Evolutionary conservation across 1,140 invertebrate species (phyloP).

Genomic region (Bradynema listronoti): DNA sequence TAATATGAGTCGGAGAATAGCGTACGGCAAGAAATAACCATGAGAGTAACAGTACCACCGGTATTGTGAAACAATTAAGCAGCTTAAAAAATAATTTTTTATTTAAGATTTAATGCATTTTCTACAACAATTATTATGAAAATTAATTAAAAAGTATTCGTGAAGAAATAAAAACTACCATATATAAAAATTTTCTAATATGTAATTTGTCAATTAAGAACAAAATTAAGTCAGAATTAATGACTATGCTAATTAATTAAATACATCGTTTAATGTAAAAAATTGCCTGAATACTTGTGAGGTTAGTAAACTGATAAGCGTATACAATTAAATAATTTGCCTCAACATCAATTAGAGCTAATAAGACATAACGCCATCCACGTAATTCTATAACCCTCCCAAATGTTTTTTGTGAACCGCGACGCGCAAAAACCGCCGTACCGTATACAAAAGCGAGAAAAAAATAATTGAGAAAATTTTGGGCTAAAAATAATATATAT

Average conservation of each 20-base stretch:
- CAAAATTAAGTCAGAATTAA: background rate
- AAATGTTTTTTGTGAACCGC: slow-evolving; percentile 35
- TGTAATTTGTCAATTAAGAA: no score
- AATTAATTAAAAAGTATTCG: no score
- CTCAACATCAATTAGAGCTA: slow-evolving; percentile 74
- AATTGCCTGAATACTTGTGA: slow-evolving; percentile 62
- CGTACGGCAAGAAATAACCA: slow-evolving; percentile 67
- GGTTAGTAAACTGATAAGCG: slow-evolving; percentile 66
- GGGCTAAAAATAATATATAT: slow-evolving; percentile 35
- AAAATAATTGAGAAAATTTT: slow-evolving; percentile 53
- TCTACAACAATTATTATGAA: background rate
- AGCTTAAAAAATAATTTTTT: no score
- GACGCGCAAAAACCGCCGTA: slow-evolving; percentile 36
- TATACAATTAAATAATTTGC: slow-evolving; percentile 71
- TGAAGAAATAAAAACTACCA: no score
- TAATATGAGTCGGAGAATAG: slow-evolving; percentile 70
- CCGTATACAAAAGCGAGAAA: slow-evolving; percentile 55
- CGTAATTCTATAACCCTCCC: slow-evolving; percentile 64
- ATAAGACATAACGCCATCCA: slow-evolving; percentile 69
- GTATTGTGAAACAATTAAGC: slow-evolving; percentile 77
- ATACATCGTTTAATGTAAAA: slow-evolving; percentile 12
- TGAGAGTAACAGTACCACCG: slow-evolving; percentile 71
- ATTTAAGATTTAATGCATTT: no score
- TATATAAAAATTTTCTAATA: no score
- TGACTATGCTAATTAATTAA: slow-evolving; percentile 1